Evolutionary conservation across 2,888 invertebrate species (phyloP).

Genomic region (Cordilura impudica): DNA sequence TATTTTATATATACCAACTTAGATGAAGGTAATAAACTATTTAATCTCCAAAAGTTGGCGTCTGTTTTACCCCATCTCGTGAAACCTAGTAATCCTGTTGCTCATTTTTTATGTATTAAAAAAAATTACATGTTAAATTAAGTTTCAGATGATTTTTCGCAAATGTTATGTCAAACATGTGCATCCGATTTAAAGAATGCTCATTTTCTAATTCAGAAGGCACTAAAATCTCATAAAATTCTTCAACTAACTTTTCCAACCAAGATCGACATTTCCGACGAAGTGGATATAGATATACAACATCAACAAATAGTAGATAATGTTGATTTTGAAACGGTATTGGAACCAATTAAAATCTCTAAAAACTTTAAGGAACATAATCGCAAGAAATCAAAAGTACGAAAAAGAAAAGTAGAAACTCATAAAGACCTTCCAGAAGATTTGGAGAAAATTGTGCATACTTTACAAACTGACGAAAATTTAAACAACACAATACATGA

Average conservation of each 20-base stretch:
- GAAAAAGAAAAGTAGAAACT: not conserved
- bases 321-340: not conserved
- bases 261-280: not conserved
- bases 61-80: too few relatives aligned
- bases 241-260: not conserved
- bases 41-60: not conserved
- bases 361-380: not conserved
- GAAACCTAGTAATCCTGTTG: too few relatives aligned
- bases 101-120: too few relatives aligned
- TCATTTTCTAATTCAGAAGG: not conserved
- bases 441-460: not conserved
- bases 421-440: not conserved
- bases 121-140: too few relatives aligned
- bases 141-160: constrained; percentile 7
- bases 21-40: not conserved
- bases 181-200: not conserved
- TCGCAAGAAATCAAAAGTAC: not conserved
- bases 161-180: constrained; percentile 8
- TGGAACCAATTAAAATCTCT: too few relatives aligned
- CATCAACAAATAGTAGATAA: not conserved
- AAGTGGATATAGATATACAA: not conserved
- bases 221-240: not conserved
- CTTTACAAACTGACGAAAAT: not conserved
- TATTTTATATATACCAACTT: not conserved
- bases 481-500: not conserved